Percentiles rank a stretch among this genome's conserved stretches.
These are phyloP conservation scores for Onchidella celtica DNA, from an alignment of 2,888 invertebrate species.

Conservation along the genomic window DNA sequence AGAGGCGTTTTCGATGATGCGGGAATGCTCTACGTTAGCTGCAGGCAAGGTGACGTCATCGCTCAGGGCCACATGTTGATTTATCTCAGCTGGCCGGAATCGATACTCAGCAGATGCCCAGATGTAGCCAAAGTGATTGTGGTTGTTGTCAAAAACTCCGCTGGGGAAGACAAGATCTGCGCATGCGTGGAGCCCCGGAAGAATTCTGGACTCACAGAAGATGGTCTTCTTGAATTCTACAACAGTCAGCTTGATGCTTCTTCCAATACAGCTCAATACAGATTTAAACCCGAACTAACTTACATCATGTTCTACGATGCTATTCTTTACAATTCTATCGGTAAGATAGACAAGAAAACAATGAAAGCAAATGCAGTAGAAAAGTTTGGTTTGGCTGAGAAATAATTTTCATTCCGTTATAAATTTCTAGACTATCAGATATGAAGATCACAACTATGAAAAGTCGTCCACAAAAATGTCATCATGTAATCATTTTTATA, in stretches of 20 bases:
- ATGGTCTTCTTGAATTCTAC: neutral
- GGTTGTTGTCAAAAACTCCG: neutral
- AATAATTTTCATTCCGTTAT: no score
- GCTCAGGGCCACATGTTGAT: conserved; percentile 14
- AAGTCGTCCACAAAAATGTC: no score
- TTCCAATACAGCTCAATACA: neutral
- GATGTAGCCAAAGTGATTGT: conserved; percentile 14
- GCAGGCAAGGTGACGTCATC: conserved; percentile 32
- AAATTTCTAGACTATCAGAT: no score
- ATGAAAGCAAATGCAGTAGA: neutral
- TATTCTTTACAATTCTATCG: neutral
- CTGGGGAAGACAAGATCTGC: neutral
- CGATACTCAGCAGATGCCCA: conserved; percentile 24
- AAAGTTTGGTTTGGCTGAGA: neutral
- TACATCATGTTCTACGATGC: conserved; percentile 2
- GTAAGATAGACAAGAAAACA: conserved; percentile 15
- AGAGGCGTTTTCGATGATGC: conserved; percentile 27
- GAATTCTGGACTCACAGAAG: conserved; percentile 6
- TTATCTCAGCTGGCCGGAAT: conserved; percentile 40
- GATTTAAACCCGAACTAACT: neutral
- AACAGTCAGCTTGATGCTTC: neutral
- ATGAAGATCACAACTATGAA: no score
- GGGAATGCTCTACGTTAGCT: conserved; percentile 5
- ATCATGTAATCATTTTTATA: no score
- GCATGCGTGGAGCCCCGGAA: conserved; percentile 32